phyloP scores from a whole-genome alignment of 2,888 invertebrate species.

The Amiota mariae region DNA sequence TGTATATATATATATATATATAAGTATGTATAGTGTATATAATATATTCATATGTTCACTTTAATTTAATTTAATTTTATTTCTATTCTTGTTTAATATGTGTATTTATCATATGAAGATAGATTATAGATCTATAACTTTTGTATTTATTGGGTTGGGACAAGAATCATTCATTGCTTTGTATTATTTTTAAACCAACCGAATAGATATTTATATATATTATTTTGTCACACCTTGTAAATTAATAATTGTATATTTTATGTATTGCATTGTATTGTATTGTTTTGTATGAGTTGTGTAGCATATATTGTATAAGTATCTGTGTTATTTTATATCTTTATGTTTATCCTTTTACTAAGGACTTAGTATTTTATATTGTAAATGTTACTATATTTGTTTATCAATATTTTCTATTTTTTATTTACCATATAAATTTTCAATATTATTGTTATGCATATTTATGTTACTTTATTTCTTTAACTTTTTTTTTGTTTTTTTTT shows the following conservation, averaged over 20 bases:
- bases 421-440: constrained; percentile 35
- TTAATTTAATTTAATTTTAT: constrained; percentile 13
- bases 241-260: not conserved
- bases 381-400: not conserved
- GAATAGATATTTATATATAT: not conserved
- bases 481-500: constrained; percentile 27
- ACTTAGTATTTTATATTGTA: constrained; percentile 17
- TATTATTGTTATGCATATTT: constrained; percentile 28
- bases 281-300: too few relatives aligned
- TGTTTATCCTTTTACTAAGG: constrained; percentile 10
- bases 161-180: too few relatives aligned
- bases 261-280: not conserved
- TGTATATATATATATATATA: constrained; percentile 45
- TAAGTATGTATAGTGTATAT: constrained; percentile 31
- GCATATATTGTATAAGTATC: not conserved
- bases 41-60: constrained; percentile 35
- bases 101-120: not conserved
- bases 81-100: constrained; percentile 8
- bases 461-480: constrained; percentile 35
- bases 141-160: too few relatives aligned
- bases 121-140: too few relatives aligned
- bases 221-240: not conserved
- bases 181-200: too few relatives aligned
- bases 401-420: constrained; percentile 35
- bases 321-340: constrained; percentile 40